phyloP scores from a whole-genome alignment of 2,113 vertebrate species.

The Bubo blakistoni region DNA sequence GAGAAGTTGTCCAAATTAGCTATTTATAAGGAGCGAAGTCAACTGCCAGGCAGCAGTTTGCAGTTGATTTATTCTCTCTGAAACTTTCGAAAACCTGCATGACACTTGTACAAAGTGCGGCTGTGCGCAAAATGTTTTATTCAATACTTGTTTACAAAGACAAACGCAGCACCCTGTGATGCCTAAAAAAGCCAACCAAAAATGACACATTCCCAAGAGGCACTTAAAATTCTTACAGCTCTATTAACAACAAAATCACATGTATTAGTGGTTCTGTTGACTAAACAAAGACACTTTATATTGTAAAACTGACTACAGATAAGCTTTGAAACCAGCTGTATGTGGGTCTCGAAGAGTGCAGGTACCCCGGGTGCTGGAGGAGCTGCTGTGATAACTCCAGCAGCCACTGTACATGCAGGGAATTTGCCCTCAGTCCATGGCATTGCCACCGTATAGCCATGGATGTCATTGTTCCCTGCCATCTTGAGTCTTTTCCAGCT shows the following conservation, averaged over 20 bases:
- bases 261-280: slow-evolving; percentile 53
- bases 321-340: background rate
- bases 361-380: background rate
- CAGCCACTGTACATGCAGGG: background rate
- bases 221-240: slow-evolving; percentile 66
- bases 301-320: slow-evolving; percentile 19
- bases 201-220: slow-evolving; percentile 65
- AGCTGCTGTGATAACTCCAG: background rate
- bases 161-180: slow-evolving; percentile 39
- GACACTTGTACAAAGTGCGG: slow-evolving; percentile 49
- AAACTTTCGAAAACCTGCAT: slow-evolving; percentile 65
- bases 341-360: background rate
- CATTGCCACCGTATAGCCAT: background rate
- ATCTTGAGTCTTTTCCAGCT: background rate
- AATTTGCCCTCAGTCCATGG: background rate
- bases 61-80: slow-evolving; percentile 64
- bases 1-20: slow-evolving; percentile 25
- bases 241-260: slow-evolving; percentile 49
- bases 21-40: slow-evolving; percentile 53
- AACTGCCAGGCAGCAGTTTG: slow-evolving; percentile 45
- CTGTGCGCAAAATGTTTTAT: slow-evolving; percentile 39
- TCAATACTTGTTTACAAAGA: slow-evolving; percentile 12
- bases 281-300: slow-evolving; percentile 67
- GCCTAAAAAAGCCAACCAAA: slow-evolving; percentile 61
- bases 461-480: background rate